These are phyloP conservation scores for Diachrysia chrysitis DNA, from an alignment of 2,888 invertebrate genomes.

Conservation along the genomic window DNA sequence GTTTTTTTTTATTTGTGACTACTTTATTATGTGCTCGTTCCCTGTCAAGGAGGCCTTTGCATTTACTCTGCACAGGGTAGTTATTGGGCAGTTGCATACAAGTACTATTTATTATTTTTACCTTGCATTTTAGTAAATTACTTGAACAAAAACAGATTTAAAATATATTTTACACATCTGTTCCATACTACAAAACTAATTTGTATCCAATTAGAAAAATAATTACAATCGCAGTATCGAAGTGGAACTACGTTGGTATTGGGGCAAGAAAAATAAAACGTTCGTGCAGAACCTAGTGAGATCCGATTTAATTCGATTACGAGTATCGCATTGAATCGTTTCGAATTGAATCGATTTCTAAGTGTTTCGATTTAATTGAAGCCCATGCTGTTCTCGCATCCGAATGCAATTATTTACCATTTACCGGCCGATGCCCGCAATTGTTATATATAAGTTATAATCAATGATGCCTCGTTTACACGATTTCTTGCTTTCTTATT, in stretches of 20 bases:
- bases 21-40: too few species aligned
- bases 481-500: constrained; percentile 26
- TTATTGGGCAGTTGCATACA: too few species aligned
- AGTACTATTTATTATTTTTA: too few species aligned
- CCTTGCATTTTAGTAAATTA: neutral
- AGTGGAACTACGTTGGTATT: constrained; percentile 31
- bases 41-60: too few species aligned
- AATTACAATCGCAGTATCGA: constrained; percentile 45
- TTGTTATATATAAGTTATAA: constrained; percentile 52
- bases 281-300: constrained; percentile 48
- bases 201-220: constrained; percentile 60
- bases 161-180: constrained; percentile 22
- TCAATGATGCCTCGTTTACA: constrained; percentile 48
- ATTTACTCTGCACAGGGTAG: too few species aligned
- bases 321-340: constrained; percentile 65
- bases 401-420: constrained; percentile 73
- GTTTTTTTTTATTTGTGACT: too few species aligned
- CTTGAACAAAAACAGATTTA: neutral
- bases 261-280: constrained; percentile 57
- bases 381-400: constrained; percentile 59
- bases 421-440: constrained; percentile 64
- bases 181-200: constrained; percentile 47
- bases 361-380: constrained; percentile 75
- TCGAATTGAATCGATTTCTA: constrained; percentile 69
- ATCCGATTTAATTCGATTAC: constrained; percentile 73